These are phyloP conservation scores for Gymnocephalus cernua DNA, from an alignment of 2,113 vertebrate species.

Conservation along the genomic window DNA sequence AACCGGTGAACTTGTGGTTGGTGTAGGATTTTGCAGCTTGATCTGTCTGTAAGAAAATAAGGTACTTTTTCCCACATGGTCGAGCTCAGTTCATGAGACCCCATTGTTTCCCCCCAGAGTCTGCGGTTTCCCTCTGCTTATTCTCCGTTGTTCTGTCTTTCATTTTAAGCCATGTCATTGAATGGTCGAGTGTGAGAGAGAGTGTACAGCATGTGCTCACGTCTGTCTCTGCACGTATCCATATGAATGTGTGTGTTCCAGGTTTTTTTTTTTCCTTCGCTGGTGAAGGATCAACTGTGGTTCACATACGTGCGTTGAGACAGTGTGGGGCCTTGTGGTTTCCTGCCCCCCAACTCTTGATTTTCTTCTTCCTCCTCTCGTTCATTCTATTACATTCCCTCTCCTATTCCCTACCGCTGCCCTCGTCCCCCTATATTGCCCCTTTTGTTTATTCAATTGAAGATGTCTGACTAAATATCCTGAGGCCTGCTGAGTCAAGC, in stretches of 20 bases:
- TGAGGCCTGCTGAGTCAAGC: conserved; percentile 45
- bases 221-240: conserved; percentile 59
- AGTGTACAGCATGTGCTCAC: conserved; percentile 38
- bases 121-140: conserved; percentile 70
- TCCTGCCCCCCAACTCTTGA: conserved; percentile 69
- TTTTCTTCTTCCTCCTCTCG: conserved; percentile 65
- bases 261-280: background rate
- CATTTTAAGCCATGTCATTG: conserved; percentile 62
- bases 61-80: conserved; percentile 61
- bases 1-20: conserved; percentile 63
- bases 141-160: conserved; percentile 63
- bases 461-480: conserved; percentile 65
- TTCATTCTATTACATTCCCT: conserved; percentile 58
- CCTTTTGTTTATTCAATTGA: conserved; percentile 69
- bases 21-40: conserved; percentile 66
- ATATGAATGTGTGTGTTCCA: conserved; percentile 55
- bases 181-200: conserved; percentile 55
- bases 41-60: conserved; percentile 66
- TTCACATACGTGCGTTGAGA: conserved; percentile 77
- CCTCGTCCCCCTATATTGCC: conserved; percentile 34
- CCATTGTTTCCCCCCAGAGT: conserved; percentile 66
- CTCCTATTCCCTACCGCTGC: conserved; percentile 45
- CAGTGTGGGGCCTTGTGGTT: conserved; percentile 82
- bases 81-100: conserved; percentile 57
- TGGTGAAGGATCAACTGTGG: conserved; percentile 67